Evolutionary conservation across 1,140 invertebrate genomes (phyloP).

Genomic region (Varroa destructor): DNA sequence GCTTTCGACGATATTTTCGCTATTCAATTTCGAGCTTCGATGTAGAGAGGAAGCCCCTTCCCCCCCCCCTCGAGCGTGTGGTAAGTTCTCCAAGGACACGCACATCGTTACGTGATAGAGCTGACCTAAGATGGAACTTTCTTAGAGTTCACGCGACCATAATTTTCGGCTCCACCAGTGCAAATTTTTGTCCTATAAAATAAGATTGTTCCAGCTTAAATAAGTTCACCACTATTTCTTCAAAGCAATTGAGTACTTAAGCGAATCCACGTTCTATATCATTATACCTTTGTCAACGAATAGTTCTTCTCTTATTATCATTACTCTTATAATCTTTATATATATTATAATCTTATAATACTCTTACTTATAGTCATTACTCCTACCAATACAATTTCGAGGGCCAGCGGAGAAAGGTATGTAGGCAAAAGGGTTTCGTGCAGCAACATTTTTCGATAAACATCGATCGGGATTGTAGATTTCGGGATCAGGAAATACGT

Average conservation of each 20-base stretch:
- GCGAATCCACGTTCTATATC: too few relatives aligned
- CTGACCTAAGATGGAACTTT: slow-evolving; percentile 38
- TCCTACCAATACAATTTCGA: slow-evolving; percentile 41
- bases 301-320: too few relatives aligned
- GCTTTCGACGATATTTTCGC: too few relatives aligned
- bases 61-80: slow-evolving; percentile 37
- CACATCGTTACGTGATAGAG: slow-evolving; percentile 38
- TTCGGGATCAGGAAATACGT: slow-evolving; percentile 46
- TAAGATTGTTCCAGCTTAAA: neutral
- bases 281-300: too few relatives aligned
- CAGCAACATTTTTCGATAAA: slow-evolving; percentile 37
- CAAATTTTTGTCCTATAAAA: slow-evolving; percentile 47
- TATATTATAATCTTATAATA: too few relatives aligned
- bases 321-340: too few relatives aligned
- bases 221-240: too few relatives aligned
- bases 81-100: slow-evolving; percentile 40
- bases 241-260: too few relatives aligned
- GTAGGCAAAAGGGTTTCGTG: slow-evolving; percentile 41
- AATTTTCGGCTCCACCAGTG: slow-evolving; percentile 47
- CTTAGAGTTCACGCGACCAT: slow-evolving; percentile 43
- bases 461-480: slow-evolving; percentile 47
- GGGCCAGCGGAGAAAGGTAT: slow-evolving; percentile 42
- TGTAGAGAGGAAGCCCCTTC: too few relatives aligned
- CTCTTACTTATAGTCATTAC: too few relatives aligned
- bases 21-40: too few relatives aligned